phyloP scores from a whole-genome alignment of 2,113 vertebrate species.

The Sciurus niger region DNA sequence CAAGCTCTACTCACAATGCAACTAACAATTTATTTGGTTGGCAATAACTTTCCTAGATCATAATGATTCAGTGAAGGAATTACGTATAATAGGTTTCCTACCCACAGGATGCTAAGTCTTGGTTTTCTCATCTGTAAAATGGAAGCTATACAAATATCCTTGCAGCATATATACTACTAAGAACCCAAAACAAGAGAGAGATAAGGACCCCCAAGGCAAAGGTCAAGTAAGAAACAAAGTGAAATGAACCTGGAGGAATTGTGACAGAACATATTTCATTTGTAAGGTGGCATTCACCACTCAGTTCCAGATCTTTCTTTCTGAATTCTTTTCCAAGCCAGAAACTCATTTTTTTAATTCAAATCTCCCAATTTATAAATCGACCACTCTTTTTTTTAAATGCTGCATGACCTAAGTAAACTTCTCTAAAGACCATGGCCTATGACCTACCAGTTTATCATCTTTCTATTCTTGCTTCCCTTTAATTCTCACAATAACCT shows the following conservation, averaged over 20 bases:
- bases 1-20: slow-evolving; percentile 26
- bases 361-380: neutral
- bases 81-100: neutral
- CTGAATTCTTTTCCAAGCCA: neutral
- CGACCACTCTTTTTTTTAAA: neutral
- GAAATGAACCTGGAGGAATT: neutral
- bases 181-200: neutral
- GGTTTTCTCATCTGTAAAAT: neutral
- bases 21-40: neutral
- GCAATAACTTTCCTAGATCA: neutral
- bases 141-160: neutral
- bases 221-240: neutral
- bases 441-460: neutral
- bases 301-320: neutral
- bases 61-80: neutral
- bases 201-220: neutral
- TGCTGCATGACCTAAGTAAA: neutral
- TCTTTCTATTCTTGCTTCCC: neutral
- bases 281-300: neutral
- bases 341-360: slow-evolving; percentile 62
- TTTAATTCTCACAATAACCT: neutral
- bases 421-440: neutral
- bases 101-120: neutral
- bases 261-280: neutral
- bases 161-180: neutral